Percentiles rank a stretch among this genome's conserved stretches.
These are phyloP conservation scores for Artibeus jamaicensis DNA, from an alignment of 2,797 vertebrate species.

Conservation along the genomic window DNA sequence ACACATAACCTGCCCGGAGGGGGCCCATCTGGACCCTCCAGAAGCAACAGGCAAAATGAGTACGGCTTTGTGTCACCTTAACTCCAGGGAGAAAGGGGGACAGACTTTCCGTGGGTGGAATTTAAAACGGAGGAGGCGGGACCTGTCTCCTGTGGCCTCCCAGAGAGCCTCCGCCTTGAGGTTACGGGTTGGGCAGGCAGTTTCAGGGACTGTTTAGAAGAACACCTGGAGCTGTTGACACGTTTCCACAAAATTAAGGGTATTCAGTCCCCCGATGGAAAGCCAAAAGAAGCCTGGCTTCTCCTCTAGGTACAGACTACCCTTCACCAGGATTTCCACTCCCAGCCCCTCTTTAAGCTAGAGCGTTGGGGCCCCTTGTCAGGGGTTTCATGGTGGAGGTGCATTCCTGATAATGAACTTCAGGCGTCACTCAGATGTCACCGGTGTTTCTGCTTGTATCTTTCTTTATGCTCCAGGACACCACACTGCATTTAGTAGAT, in stretches of 20 bases:
- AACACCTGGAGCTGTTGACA: neutral
- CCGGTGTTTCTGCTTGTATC: neutral
- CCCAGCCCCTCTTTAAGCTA: neutral
- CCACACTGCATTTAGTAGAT: neutral
- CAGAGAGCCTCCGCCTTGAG: neutral
- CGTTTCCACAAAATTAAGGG: neutral
- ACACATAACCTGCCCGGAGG: neutral
- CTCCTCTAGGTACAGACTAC: neutral
- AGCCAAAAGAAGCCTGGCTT: neutral
- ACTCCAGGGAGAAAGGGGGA: neutral
- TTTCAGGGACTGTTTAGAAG: neutral
- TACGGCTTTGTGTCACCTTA: neutral
- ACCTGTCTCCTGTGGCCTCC: neutral
- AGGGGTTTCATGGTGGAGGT: neutral
- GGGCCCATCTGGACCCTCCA: neutral
- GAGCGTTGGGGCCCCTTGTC: rapidly evolving
- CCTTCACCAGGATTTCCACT: neutral
- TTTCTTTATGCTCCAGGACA: neutral
- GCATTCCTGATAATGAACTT: neutral
- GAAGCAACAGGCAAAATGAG: slow-evolving; percentile 15
- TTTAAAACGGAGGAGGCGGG: neutral
- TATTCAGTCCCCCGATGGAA: neutral
- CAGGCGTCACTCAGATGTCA: neutral
- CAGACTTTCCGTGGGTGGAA: slow-evolving; percentile 5
- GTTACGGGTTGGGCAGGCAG: neutral